Percentiles rank a stretch among this genome's conserved stretches.
phyloP scores from a whole-genome alignment of 2,113 vertebrate species.

The Cyanistes caeruleus region DNA sequence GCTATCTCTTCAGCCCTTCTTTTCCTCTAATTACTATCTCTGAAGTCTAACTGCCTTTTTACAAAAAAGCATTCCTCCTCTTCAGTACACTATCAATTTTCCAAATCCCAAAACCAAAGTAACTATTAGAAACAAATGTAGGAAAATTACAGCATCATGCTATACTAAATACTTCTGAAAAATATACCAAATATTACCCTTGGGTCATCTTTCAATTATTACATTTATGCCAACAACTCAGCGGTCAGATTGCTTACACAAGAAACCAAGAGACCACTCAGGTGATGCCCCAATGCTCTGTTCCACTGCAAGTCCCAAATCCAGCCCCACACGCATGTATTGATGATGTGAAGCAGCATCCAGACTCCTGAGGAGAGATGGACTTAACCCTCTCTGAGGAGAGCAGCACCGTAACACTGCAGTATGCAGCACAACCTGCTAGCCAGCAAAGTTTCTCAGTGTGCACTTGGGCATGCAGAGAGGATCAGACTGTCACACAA shows the following conservation, averaged over 20 bases:
- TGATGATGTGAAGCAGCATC: neutral
- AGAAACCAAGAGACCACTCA: neutral
- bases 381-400: neutral
- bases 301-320: neutral
- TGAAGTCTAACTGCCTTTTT: neutral
- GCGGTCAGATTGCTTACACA: rapidly evolving
- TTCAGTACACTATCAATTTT: neutral
- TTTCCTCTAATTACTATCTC: neutral
- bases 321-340: rapidly evolving
- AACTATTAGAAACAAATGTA: neutral
- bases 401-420: neutral
- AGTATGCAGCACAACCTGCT: neutral
- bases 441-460: neutral
- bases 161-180: neutral
- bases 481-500: neutral
- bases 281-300: neutral
- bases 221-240: neutral
- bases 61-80: neutral
- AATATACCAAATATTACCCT: neutral
- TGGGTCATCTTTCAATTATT: neutral
- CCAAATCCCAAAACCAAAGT: neutral
- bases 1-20: neutral
- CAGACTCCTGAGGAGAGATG: neutral
- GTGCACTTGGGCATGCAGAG: neutral
- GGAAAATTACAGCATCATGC: neutral